Base-by-base conservation (phyloP, 2,888 invertebrate genomes). In the Argyra leucocephala region DNA sequence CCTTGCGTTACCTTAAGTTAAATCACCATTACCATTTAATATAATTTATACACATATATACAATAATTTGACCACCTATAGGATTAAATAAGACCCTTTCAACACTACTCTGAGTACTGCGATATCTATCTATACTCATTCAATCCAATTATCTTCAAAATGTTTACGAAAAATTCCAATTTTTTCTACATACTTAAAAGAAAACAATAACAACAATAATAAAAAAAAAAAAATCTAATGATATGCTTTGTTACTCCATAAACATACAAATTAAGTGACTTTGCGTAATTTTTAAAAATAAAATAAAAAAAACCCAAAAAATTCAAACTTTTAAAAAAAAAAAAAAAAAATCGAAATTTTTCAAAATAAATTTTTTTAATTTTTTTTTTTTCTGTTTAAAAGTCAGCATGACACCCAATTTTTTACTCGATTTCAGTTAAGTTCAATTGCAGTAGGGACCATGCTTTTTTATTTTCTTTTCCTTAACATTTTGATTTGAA, bases 221-320 rank as follows among this genome's bases (percentile, higher is more conserved):
- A 18, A 48, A 48, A 48, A 48, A 48, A 48, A 48, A 15, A 18
- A 48, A 48, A 59, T 59, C 23, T 59, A 59, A 59, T 59, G 59
- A 59, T 23, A 59, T 59, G 59, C 23, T 59, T 23, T 59, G 18
- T 23, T 59, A 59, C 23, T 59, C 59, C 59, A 59, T 59, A 59
- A 59, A 59, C 23, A 59, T 59, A 59, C 59, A 59, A 59, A 59
- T 59, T 59, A 59, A 23, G 23, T 59, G 59, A 59, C 48, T 48
- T 18, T 48, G 48, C 48, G 15, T 48, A 48, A 48, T 48, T 48
- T 31, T 31, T 5, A 31, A 10, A 18, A 48, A 48, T 48, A 48
- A 48, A n/a, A 48, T 18, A 48, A 37, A 37, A 37, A 37, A 37
- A 15, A 37, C 6, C 12, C 12, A 37, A 37, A 37, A 37, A 15